phyloP scores from a whole-genome alignment of 2,797 vertebrate species.

The Mus minutoides region DNA sequence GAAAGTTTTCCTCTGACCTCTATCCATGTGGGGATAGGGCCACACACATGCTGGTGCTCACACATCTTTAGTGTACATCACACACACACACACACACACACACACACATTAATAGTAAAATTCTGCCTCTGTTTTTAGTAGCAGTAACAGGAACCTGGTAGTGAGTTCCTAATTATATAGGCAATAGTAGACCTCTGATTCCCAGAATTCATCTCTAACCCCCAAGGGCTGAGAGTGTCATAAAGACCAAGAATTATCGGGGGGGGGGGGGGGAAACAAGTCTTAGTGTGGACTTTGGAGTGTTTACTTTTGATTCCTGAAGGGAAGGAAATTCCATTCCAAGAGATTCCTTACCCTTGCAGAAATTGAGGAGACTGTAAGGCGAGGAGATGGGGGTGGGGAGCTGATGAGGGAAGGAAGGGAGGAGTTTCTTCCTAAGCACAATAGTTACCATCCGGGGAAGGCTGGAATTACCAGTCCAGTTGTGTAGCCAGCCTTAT shows the following conservation, averaged over 20 bases:
- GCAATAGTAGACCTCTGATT: background rate
- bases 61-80: background rate
- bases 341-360: slow-evolving; percentile 61
- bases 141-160: background rate
- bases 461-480: slow-evolving; percentile 61
- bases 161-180: slow-evolving; percentile 10
- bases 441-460: slow-evolving; percentile 65
- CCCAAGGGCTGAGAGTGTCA: slow-evolving; percentile 30
- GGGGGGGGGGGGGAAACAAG: slow-evolving; percentile 40
- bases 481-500: slow-evolving; percentile 57
- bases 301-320: slow-evolving; percentile 68
- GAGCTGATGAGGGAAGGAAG: slow-evolving; percentile 63
- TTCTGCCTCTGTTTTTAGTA: slow-evolving; percentile 1
- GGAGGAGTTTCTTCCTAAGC: slow-evolving; percentile 69
- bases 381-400: background rate
- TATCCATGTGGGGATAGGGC: background rate
- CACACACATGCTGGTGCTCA: background rate
- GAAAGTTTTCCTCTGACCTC: background rate
- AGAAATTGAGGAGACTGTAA: slow-evolving; percentile 56
- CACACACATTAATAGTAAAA: background rate
- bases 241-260: slow-evolving; percentile 40
- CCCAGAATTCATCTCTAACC: slow-evolving; percentile 11
- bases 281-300: slow-evolving; percentile 44
- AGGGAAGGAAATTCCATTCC: slow-evolving; percentile 75
- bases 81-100: background rate